Conservation (phyloP, 2,113 vertebrate genomes). For the Coregonus clupeaformis region DNA sequence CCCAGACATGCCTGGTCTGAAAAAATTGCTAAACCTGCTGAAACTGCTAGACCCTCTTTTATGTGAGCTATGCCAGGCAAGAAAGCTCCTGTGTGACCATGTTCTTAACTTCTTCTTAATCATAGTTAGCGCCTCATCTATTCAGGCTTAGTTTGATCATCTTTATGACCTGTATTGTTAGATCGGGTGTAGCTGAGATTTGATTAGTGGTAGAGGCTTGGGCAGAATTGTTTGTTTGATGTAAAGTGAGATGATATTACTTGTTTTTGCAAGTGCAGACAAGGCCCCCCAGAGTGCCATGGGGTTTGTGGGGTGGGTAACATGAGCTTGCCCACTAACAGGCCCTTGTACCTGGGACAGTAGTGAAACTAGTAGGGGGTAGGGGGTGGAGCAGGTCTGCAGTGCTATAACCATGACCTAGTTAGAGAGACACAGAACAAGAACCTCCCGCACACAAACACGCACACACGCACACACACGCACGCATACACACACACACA, state of each 20-base stretch:
- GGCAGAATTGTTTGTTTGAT: slow-evolving; percentile 51
- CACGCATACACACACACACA: neutral
- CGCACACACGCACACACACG: slow-evolving; percentile 8
- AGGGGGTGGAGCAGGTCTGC: slow-evolving; percentile 33
- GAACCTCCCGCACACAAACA: slow-evolving; percentile 16
- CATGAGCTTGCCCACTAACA: slow-evolving; percentile 55
- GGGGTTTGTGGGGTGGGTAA: slow-evolving; percentile 60
- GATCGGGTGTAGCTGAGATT: neutral
- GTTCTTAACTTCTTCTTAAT: slow-evolving; percentile 26
- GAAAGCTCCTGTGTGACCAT: slow-evolving; percentile 22
- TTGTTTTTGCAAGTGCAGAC: slow-evolving; percentile 70
- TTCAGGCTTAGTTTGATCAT: too few species aligned
- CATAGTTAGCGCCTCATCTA: neutral
- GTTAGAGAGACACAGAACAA: slow-evolving; percentile 31
- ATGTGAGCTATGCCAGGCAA: slow-evolving; percentile 26
- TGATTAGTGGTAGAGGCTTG: slow-evolving; percentile 24
- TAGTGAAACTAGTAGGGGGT: slow-evolving; percentile 56
- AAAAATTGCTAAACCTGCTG: slow-evolving; percentile 40
- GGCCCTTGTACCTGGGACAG: slow-evolving; percentile 58
- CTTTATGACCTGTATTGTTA: slow-evolving; percentile 3
- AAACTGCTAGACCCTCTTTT: slow-evolving; percentile 28
- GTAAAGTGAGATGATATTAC: slow-evolving; percentile 64
- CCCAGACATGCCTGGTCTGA: slow-evolving; percentile 39
- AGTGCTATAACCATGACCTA: slow-evolving; percentile 30
- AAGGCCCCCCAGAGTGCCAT: slow-evolving; percentile 44